Conservation (phyloP, 2,888 invertebrate species). For the Nymphalis polychloros region DNA sequence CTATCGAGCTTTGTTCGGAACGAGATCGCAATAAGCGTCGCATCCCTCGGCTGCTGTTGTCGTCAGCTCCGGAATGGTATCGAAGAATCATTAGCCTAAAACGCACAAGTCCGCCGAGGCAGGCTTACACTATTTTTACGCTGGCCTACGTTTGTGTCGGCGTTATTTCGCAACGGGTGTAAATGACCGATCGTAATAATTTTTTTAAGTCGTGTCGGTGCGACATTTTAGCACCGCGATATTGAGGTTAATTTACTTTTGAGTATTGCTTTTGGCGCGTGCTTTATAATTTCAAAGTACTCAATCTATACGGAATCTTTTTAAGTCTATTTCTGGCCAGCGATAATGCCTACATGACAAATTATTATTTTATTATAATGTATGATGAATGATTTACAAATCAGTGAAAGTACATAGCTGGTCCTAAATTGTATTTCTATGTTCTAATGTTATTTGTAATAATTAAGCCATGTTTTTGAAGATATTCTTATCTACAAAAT, state of each 20-base stretch:
- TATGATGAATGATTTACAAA: too few species aligned
- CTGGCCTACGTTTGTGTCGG: not conserved
- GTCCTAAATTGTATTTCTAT: too few species aligned
- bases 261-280: conserved; percentile 9
- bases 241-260: conserved; percentile 31
- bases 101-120: not conserved
- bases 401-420: too few species aligned
- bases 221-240: conserved; percentile 17
- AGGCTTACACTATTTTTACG: conserved; percentile 13
- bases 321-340: too few species aligned
- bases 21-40: too few species aligned
- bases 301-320: not conserved
- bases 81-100: not conserved
- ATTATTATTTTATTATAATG: too few species aligned
- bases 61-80: not conserved
- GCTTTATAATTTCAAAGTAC: not conserved
- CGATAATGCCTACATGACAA: too few species aligned
- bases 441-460: too few species aligned
- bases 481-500: too few species aligned
- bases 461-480: too few species aligned
- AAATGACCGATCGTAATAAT: conserved; percentile 13
- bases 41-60: too few species aligned
- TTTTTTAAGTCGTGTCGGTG: conserved; percentile 11
- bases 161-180: conserved; percentile 21
- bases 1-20: too few species aligned